These are phyloP conservation scores for Pristis pectinata DNA, from an alignment of 2,797 vertebrate genomes.

Conservation along the genomic window DNA sequence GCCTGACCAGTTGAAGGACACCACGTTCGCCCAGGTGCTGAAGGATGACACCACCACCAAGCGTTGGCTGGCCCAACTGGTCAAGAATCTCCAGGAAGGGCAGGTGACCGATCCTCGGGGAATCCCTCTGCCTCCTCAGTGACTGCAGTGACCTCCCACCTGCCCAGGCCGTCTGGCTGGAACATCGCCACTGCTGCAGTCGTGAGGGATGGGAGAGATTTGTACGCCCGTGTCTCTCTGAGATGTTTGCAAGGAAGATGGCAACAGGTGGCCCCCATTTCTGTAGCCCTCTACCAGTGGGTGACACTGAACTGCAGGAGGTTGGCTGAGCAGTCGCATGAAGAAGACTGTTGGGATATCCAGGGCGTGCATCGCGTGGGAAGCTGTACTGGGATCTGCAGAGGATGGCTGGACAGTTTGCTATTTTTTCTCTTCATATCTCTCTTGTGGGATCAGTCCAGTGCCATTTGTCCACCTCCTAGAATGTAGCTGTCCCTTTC, in stretches of 20 bases:
- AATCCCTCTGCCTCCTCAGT: slow-evolving; percentile 88
- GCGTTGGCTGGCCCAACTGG: slow-evolving; percentile 94
- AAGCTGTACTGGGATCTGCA: not conserved
- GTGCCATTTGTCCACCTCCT: not conserved
- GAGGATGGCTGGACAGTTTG: not conserved
- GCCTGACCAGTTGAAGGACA: slow-evolving; percentile 96
- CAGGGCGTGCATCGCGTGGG: not conserved
- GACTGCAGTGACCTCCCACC: slow-evolving; percentile 59
- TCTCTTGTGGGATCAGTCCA: not conserved
- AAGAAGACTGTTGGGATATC: not conserved
- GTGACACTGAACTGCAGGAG: too few relatives aligned
- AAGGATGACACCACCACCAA: slow-evolving; percentile 98
- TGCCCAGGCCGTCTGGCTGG: not conserved
- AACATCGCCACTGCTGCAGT: not conserved
- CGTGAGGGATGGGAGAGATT: not conserved
- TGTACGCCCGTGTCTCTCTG: not conserved
- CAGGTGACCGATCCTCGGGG: slow-evolving; percentile 90
- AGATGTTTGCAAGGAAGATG: too few relatives aligned
- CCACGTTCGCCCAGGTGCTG: slow-evolving; percentile 92
- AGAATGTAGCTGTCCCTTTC: not conserved
- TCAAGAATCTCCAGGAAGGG: slow-evolving; percentile 96
- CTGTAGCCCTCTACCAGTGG: too few relatives aligned
- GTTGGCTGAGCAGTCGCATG: not conserved
- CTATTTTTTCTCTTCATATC: not conserved
- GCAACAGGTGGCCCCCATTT: too few relatives aligned